Conservation (phyloP, 2,797 vertebrate species). For the Hemibagrus guttatus region DNA sequence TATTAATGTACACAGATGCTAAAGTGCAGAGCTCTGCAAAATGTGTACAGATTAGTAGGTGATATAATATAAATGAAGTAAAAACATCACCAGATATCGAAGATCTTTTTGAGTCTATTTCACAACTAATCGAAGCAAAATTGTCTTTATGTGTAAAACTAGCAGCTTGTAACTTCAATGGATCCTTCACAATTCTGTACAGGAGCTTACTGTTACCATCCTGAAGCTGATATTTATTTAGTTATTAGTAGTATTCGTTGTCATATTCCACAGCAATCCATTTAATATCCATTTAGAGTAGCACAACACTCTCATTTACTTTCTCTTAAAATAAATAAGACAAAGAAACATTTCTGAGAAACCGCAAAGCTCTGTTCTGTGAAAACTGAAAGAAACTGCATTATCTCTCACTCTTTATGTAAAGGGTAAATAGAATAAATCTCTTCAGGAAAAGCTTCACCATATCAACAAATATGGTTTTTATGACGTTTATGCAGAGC, state of each 20-base stretch:
- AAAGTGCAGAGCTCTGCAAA: neutral
- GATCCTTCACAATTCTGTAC: neutral
- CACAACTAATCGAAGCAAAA: neutral
- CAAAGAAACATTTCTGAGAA: neutral
- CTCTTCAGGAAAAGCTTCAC: neutral
- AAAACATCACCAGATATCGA: neutral
- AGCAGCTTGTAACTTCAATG: neutral
- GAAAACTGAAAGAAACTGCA: neutral
- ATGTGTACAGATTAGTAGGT: neutral
- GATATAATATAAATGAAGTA: neutral
- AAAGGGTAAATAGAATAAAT: neutral
- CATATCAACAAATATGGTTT: neutral
- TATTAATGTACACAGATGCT: neutral
- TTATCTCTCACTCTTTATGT: neutral
- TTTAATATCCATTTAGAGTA: neutral
- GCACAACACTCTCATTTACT: neutral
- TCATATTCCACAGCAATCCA: neutral
- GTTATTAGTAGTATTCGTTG: neutral
- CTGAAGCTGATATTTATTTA: neutral
- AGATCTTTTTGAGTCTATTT: neutral
- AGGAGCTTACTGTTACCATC: neutral
- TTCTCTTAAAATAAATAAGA: neutral
- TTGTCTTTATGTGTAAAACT: neutral
- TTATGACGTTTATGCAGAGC: neutral
- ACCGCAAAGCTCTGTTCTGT: neutral